phyloP scores from a whole-genome alignment of 2,113 vertebrate species.

The Oncorhynchus tshawytscha region DNA sequence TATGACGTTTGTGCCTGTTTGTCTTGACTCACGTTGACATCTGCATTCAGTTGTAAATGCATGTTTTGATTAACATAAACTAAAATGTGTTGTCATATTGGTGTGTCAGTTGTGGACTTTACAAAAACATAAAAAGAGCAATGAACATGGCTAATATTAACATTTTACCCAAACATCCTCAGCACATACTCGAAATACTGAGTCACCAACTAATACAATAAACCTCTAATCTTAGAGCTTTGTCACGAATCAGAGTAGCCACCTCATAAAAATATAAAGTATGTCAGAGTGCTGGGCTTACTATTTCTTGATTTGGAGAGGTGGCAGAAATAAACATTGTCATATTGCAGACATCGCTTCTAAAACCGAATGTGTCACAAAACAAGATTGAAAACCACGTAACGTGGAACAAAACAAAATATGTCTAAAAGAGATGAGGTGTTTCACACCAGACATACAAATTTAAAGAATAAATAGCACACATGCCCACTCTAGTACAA shows the following conservation, averaged over 20 bases:
- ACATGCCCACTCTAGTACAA: conserved; percentile 2
- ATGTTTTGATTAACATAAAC: no score
- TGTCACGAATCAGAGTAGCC: not conserved
- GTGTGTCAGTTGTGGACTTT: no score
- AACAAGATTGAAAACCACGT: not conserved
- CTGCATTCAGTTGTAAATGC: no score
- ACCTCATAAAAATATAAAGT: conserved; percentile 7
- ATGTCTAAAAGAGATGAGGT: not conserved
- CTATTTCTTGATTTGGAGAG: not conserved
- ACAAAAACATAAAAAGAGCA: no score
- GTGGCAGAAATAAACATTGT: conserved; percentile 6
- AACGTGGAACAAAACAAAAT: not conserved
- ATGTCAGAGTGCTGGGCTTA: not conserved
- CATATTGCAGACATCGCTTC: conserved; percentile 3
- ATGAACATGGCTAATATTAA: no score
- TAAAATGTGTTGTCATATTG: no score
- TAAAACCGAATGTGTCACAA: not conserved
- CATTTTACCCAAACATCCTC: no score
- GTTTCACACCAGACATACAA: not conserved
- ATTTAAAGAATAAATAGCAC: not conserved
- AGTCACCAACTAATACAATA: not conserved
- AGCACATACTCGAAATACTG: no score
- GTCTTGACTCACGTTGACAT: no score
- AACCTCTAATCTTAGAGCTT: not conserved
- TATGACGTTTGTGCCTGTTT: no score